phyloP scores from a whole-genome alignment of 2,113 vertebrate species.

The Ochotona princeps region DNA sequence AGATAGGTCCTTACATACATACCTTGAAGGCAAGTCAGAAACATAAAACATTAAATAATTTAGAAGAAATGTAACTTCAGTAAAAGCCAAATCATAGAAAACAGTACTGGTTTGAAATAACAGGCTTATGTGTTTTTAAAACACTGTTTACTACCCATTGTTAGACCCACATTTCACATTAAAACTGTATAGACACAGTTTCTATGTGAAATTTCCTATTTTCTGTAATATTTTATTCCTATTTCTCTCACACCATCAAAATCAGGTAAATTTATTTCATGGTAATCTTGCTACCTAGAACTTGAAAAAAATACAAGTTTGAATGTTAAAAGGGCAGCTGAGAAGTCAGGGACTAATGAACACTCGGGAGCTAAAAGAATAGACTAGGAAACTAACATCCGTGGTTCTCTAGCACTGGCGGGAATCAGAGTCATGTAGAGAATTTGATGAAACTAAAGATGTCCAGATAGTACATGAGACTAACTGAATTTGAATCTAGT shows the following conservation, averaged over 20 bases:
- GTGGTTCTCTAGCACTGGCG: neutral
- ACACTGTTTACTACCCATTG: neutral
- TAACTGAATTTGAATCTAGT: neutral
- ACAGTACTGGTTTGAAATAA: conserved; percentile 21
- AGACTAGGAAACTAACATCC: neutral
- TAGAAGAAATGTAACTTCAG: conserved; percentile 19
- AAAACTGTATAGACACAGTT: neutral
- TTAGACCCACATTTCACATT: conserved; percentile 4
- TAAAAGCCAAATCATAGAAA: conserved; percentile 30
- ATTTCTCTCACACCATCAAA: neutral
- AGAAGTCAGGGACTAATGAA: conserved; percentile 25
- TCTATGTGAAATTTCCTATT: conserved; percentile 13
- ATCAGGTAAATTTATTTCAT: neutral
- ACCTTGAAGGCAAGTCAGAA: conserved; percentile 73
- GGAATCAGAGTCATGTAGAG: neutral
- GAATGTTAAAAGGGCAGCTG: neutral
- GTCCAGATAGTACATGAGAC: neutral
- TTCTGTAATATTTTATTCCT: neutral
- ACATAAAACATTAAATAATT: conserved; percentile 50
- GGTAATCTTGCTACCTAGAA: neutral
- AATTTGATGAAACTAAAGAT: conserved; percentile 6
- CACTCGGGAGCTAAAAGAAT: neutral
- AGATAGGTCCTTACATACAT: conserved; percentile 56
- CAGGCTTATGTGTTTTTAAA: neutral
- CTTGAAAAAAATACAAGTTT: conserved; percentile 4